Evolutionary conservation across 35 echinoderm and acorn worm genomes (phyloP).

Genomic region (Diadema setosum): DNA sequence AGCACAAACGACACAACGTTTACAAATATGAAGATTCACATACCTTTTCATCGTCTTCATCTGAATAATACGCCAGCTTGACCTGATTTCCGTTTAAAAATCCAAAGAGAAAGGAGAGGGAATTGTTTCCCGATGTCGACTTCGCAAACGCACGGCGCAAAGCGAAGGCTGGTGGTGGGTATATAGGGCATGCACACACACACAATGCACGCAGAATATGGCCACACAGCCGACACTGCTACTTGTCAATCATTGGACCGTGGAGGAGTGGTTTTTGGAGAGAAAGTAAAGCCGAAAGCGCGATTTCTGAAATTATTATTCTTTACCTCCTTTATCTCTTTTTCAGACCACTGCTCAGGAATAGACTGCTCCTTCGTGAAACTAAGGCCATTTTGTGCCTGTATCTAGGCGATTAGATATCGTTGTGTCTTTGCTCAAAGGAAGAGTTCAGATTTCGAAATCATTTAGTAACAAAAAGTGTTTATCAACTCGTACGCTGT

Average conservation of each 20-base stretch:
- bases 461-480: too few relatives aligned
- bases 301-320: too few relatives aligned
- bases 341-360: too few relatives aligned
- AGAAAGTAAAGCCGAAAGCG: too few relatives aligned
- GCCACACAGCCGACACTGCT: too few relatives aligned
- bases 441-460: too few relatives aligned
- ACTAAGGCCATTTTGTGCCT: too few relatives aligned
- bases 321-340: too few relatives aligned
- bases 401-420: too few relatives aligned
- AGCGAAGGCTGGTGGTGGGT: not conserved
- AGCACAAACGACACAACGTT: not conserved
- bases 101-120: not conserved
- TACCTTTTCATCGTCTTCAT: constrained; percentile 6
- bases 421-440: too few relatives aligned
- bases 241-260: not conserved
- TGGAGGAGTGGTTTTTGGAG: constrained; percentile 10
- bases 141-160: not conserved
- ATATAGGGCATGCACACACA: not conserved
- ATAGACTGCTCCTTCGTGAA: too few relatives aligned
- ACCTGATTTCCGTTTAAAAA: constrained; percentile 17
- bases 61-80: constrained; percentile 17
- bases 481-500: too few relatives aligned
- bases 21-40: not conserved
- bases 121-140: not conserved
- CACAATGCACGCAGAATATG: not conserved